Evolutionary conservation across 2,888 invertebrate species (phyloP).

Genomic region (Ditula angustiorana): DNA sequence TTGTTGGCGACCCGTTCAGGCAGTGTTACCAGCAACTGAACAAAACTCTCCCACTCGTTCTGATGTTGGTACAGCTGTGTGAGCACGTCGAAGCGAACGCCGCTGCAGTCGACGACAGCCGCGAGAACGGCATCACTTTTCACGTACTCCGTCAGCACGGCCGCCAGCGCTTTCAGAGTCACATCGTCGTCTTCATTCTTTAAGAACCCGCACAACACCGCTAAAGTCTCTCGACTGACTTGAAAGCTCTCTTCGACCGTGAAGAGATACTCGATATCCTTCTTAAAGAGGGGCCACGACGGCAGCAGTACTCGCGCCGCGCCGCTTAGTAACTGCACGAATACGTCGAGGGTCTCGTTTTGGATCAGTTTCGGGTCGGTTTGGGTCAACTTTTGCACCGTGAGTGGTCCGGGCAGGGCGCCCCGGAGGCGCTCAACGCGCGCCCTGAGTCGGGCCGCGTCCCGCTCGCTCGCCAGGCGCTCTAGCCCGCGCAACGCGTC

Average conservation of each 20-base stretch:
- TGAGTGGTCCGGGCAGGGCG: constrained; percentile 85
- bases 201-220: constrained; percentile 75
- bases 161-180: constrained; percentile 65
- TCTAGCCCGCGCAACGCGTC: constrained; percentile 60
- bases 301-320: constrained; percentile 80
- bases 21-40: constrained; percentile 88
- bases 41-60: constrained; percentile 79
- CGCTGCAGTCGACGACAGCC: constrained; percentile 72
- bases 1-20: constrained; percentile 90
- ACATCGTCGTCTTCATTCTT: constrained; percentile 65
- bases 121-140: constrained; percentile 86
- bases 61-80: constrained; percentile 49
- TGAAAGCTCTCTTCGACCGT: constrained; percentile 81
- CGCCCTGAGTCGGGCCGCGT: constrained; percentile 54
- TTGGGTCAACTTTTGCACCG: constrained; percentile 87
- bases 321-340: constrained; percentile 79
- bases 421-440: constrained; percentile 47
- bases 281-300: constrained; percentile 85
- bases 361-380: constrained; percentile 70
- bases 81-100: constrained; percentile 47
- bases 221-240: constrained; percentile 77
- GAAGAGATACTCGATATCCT: constrained; percentile 75
- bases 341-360: constrained; percentile 71
- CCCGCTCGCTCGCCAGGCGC: constrained; percentile 62
- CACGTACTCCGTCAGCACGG: constrained; percentile 77